Percentiles rank a stretch among this genome's conserved stretches.
Conservation (phyloP, 2,797 vertebrate species). For the Coregonus sp. region DNA sequence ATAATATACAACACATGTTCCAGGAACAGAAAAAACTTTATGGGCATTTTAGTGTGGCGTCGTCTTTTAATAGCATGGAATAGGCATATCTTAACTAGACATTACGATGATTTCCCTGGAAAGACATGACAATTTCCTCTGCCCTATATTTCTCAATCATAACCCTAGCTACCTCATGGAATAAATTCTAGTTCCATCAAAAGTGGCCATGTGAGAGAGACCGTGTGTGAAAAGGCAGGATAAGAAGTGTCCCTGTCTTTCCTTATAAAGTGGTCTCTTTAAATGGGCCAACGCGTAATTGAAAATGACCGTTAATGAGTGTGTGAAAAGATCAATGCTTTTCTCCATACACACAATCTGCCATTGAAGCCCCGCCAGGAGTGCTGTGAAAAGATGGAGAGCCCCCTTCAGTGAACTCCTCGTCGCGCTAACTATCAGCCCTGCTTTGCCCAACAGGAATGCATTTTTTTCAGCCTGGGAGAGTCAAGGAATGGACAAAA, state of each 20-base stretch:
- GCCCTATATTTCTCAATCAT: background rate
- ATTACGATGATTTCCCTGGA: background rate
- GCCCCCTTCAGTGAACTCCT: background rate
- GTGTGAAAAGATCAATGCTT: conserved; percentile 54
- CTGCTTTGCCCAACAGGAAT: conserved; percentile 6
- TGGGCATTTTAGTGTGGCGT: background rate
- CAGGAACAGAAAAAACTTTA: background rate
- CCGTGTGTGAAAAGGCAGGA: conserved; percentile 9
- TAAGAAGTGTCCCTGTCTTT: conserved; percentile 39
- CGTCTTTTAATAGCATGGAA: background rate
- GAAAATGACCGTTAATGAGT: conserved; percentile 56
- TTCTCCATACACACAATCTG: conserved; percentile 11
- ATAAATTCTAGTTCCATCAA: conserved; percentile 9
- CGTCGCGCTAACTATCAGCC: too few species aligned
- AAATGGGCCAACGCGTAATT: conserved; percentile 42
- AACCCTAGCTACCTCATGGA: background rate
- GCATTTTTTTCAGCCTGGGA: too few species aligned
- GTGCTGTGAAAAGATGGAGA: conserved; percentile 24
- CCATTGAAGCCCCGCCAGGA: conserved; percentile 23
- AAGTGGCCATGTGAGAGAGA: conserved; percentile 19
- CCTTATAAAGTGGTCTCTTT: conserved; percentile 48
- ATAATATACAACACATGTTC: background rate
- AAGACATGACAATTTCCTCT: background rate
- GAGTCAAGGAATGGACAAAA: too few species aligned
- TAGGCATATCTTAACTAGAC: background rate